Evolutionary conservation across 2,888 invertebrate species (phyloP).

Genomic region (Scaptomyza caliginosa): DNA sequence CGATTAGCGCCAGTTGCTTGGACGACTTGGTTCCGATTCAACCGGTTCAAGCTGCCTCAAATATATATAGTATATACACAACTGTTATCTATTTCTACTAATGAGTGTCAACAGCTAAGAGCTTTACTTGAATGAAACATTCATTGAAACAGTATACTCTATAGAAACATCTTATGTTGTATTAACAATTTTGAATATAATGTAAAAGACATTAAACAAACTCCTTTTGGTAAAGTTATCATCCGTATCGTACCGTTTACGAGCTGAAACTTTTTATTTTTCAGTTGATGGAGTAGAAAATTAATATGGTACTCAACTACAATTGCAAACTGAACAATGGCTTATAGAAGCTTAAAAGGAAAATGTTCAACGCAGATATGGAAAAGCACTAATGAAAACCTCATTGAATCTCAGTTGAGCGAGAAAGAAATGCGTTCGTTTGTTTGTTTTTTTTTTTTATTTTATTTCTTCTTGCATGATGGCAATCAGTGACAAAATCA

Average conservation of each 20-base stretch:
- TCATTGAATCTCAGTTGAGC: constrained; percentile 19
- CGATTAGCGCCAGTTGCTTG: constrained; percentile 44
- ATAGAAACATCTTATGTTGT: no score
- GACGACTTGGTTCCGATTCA: neutral
- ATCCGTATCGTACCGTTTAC: no score
- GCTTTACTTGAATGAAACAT: no score
- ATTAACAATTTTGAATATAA: no score
- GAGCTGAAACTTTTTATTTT: neutral
- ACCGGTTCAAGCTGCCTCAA: constrained; percentile 6
- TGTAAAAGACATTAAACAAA: no score
- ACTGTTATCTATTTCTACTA: constrained; percentile 25
- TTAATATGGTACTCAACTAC: neutral
- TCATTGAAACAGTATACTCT: no score
- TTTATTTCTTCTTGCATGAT: neutral
- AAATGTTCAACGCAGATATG: constrained; percentile 2
- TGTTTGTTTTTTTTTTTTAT: neutral
- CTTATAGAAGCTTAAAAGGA: neutral
- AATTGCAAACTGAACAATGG: constrained; percentile 3
- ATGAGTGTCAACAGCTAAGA: constrained; percentile 19
- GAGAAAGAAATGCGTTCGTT: constrained; percentile 11
- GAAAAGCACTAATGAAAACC: constrained; percentile 17
- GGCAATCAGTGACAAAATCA: constrained; percentile 41
- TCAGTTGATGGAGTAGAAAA: neutral
- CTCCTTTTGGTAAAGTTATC: no score
- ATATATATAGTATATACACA: constrained; percentile 5